phyloP scores from a whole-genome alignment of 2,797 vertebrate species.

The Periophthalmus magnuspinnatus region DNA sequence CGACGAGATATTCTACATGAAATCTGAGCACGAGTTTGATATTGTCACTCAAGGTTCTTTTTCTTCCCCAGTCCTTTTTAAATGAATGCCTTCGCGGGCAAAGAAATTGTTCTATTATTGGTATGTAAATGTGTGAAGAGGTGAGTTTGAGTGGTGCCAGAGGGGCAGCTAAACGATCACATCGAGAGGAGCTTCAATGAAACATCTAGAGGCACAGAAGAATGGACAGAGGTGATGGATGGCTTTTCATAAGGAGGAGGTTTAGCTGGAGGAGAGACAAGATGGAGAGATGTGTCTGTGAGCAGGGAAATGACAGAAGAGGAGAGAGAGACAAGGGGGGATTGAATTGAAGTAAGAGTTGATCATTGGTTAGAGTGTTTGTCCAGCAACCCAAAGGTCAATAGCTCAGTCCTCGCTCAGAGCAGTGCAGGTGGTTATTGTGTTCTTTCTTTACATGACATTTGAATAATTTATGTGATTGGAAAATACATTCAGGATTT shows the following conservation, averaged over 20 bases:
- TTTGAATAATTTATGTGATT: background rate
- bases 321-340: background rate
- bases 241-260: slow-evolving; percentile 42
- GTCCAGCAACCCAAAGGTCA: background rate
- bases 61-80: no score
- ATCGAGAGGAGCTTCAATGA: slow-evolving; percentile 3
- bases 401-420: background rate
- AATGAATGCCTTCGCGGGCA: no score
- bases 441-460: background rate
- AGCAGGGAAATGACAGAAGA: slow-evolving; percentile 5
- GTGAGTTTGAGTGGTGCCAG: background rate
- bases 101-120: no score
- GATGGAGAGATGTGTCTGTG: slow-evolving; percentile 11
- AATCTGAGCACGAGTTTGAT: no score
- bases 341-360: background rate
- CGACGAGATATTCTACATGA: no score
- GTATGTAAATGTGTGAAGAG: slow-evolving; percentile 30
- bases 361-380: background rate
- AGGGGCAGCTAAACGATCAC: slow-evolving; percentile 8
- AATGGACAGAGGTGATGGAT: slow-evolving; percentile 28
- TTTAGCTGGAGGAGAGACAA: slow-evolving; percentile 24
- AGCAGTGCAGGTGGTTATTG: background rate
- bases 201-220: background rate
- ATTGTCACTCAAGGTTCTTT: no score
- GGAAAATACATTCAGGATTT: background rate